Base-by-base conservation (phyloP, 2,888 invertebrate genomes). In the Ormyrus thymus region DNA sequence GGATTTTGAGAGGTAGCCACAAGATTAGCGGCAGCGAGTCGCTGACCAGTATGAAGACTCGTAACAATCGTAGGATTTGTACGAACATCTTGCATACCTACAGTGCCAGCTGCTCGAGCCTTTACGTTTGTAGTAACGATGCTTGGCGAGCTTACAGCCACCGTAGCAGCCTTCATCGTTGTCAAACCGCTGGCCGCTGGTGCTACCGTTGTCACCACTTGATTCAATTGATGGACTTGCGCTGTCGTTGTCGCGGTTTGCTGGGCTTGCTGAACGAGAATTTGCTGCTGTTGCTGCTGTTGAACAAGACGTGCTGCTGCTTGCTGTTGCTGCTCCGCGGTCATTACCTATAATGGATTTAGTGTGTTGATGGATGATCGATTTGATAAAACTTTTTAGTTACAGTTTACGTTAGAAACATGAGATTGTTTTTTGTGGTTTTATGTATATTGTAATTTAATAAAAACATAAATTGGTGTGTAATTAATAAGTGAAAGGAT, bases 31-130 rank as follows among this genome's bases (percentile, higher is more conserved):
- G 87, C 85, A 0, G 89, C 87, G 9, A 90, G 86, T 76, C 90
- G 84, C 76, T 91, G 91, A 0, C 87, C 87, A 0, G 89, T 84
- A 56, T 90, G 90, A 3, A 91, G 83, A 83, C 88, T 90, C 0
- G 88, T 87, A 0, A 90, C 90, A 6, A 91, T 89, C 0, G 90
- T 87, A 0, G 89, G 86, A 1, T 87, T 85, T 0, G 88, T 83
- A 0, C 89, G 81, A 0, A 83, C 85, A n/a, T 89, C 89, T 59
- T 89, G 89, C 83, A 88, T 86, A 8, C 84, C 85, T 1, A 82
- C 45, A 6, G 82, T 76, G 13, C 79, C 76, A 1, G 80, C 82
- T 3, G 86, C 79, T 6, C 90, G 86, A 4, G 87, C 76, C 71
- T 89, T 90, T 0, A 88, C 85, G 6, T 86, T 84, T 0, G 86